Percentiles rank a stretch among this genome's conserved stretches.
Conservation (phyloP, 1,140 invertebrate genomes). For the Brachionus paranguensis region DNA sequence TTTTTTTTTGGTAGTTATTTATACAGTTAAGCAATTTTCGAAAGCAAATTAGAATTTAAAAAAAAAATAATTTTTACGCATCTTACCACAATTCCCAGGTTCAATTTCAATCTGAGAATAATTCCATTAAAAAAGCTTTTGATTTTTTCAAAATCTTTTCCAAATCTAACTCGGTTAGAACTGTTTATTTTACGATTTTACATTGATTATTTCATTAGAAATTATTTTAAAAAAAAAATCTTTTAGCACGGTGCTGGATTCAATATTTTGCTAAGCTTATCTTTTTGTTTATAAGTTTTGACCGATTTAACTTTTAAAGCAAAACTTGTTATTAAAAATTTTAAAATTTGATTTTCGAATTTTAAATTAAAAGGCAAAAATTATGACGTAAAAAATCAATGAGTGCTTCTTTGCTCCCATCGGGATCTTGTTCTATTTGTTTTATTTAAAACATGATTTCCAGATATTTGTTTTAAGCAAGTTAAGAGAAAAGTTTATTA, state of each 20-base stretch:
- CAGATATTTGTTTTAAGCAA: constrained; percentile 9
- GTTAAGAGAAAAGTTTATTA: neutral
- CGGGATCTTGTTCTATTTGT: neutral
- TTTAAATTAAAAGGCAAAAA: too few species aligned
- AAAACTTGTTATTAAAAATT: too few species aligned
- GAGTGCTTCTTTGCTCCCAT: neutral
- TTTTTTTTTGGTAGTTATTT: neutral
- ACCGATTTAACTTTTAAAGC: too few species aligned
- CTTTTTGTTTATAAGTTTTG: too few species aligned
- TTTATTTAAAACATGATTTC: neutral
- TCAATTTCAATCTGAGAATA: neutral
- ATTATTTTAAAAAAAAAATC: neutral
- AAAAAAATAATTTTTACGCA: neutral
- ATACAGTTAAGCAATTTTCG: neutral
- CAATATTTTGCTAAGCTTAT: neutral
- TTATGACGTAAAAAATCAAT: too few species aligned
- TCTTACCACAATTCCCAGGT: neutral
- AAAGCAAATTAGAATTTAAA: neutral
- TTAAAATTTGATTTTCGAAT: too few species aligned
- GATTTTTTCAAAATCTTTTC: too few species aligned
- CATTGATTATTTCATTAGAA: neutral
- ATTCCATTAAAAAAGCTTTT: too few species aligned
- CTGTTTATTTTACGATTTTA: too few species aligned
- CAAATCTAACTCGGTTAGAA: too few species aligned
- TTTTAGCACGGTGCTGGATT: neutral